A percentile compares a stretch with the other conserved stretches of the same genome.
phyloP scores from a whole-genome alignment of 2,113 vertebrate species.

The Oreochromis tanganicae region DNA sequence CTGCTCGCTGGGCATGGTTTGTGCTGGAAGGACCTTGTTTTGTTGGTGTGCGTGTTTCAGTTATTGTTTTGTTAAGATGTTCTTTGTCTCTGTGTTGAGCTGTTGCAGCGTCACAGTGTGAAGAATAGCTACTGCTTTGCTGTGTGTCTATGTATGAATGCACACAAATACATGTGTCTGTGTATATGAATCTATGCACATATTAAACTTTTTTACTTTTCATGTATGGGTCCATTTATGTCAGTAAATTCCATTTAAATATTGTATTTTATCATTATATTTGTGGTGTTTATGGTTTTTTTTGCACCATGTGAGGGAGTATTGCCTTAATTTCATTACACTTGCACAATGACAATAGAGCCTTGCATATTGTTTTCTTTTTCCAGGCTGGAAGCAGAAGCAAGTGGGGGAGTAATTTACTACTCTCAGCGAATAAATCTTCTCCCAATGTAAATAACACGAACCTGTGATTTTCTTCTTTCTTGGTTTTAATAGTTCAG shows the following conservation, averaged over 20 bases:
- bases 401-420: background rate
- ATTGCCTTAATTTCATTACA: background rate
- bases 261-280: background rate
- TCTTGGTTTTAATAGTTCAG: background rate
- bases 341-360: background rate
- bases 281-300: background rate
- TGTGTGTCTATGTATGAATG: background rate
- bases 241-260: background rate
- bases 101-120: background rate
- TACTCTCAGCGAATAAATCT: background rate
- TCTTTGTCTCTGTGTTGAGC: background rate
- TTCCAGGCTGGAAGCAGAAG: background rate
- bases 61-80: background rate
- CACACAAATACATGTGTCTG: background rate
- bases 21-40: background rate
- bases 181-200: background rate
- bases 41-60: background rate
- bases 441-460: background rate
- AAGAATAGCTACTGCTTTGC: background rate
- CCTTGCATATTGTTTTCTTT: background rate
- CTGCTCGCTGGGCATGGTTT: background rate
- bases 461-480: background rate
- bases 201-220: background rate
- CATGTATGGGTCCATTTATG: background rate
- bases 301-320: background rate